Percentiles rank a stretch among this genome's conserved stretches.
Evolutionary conservation across 37 sponge, comb jelly and placozoan genomes (phyloP).

Genomic region (Ianthella basta): DNA sequence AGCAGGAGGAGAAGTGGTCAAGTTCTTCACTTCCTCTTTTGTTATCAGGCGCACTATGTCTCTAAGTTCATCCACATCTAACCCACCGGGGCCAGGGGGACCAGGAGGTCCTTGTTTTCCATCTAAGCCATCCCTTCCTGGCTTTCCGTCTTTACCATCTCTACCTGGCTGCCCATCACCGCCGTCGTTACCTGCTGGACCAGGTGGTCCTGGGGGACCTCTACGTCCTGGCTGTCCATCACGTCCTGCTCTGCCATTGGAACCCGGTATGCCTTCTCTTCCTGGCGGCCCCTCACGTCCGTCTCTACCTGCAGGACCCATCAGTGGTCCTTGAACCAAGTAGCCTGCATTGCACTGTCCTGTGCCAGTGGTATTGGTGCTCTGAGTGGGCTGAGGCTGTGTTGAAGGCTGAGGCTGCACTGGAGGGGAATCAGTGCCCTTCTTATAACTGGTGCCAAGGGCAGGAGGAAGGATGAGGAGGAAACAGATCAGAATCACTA

Average conservation of each 20-base stretch:
- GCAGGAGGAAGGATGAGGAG: too few species aligned
- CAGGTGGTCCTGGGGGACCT: neutral
- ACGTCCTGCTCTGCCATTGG: neutral
- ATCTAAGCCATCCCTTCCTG: neutral
- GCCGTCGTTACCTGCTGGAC: too few species aligned
- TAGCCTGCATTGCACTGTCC: constrained; percentile 11
- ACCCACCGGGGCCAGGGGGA: neutral
- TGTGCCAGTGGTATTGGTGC: too few species aligned
- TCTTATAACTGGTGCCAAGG: too few species aligned
- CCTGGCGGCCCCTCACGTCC: constrained; percentile 9
- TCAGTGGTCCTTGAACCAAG: neutral
- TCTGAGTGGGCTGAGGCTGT: too few species aligned
- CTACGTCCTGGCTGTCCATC: neutral
- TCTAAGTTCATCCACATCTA: neutral
- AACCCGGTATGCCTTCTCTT: neutral
- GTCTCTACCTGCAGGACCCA: neutral
- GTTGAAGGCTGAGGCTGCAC: too few species aligned
- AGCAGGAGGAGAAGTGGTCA: neutral
- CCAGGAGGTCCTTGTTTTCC: neutral
- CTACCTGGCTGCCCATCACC: neutral
- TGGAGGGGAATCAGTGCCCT: too few species aligned
- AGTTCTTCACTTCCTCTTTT: constrained; percentile 15
- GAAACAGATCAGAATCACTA: too few species aligned
- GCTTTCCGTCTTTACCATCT: neutral
- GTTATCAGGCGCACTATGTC: neutral